Conservation (phyloP, 2,113 vertebrate genomes). For the Laticauda laticaudata region DNA sequence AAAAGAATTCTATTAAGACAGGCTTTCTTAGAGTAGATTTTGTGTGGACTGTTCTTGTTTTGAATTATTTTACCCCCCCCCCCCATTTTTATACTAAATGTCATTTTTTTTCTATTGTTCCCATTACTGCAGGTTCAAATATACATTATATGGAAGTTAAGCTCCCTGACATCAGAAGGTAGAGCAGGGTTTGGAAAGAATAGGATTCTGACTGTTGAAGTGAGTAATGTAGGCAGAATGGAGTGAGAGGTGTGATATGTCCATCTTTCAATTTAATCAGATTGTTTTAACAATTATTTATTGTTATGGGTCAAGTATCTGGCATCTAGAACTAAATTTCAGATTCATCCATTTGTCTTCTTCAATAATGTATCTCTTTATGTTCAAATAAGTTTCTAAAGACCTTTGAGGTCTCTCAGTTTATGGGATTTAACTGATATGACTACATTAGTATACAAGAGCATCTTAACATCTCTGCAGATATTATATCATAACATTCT, state of each 20-base stretch:
- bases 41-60: background rate
- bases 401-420: background rate
- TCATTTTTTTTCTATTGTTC: background rate
- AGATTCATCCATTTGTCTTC: background rate
- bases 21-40: background rate
- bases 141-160: background rate
- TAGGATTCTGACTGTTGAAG: background rate
- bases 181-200: background rate
- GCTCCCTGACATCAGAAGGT: background rate
- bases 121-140: background rate
- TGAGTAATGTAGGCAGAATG: background rate
- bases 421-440: background rate
- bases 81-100: background rate
- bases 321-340: background rate
- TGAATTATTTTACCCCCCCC: no score
- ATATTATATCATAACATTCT: background rate
- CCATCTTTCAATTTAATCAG: background rate
- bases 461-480: background rate
- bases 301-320: background rate
- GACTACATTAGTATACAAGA: background rate
- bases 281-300: background rate
- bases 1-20: background rate
- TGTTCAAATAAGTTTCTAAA: background rate
- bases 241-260: background rate
- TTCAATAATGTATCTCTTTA: background rate